phyloP scores from a whole-genome alignment of 1,140 invertebrate species.

The Chrysomallon squamiferum region DNA sequence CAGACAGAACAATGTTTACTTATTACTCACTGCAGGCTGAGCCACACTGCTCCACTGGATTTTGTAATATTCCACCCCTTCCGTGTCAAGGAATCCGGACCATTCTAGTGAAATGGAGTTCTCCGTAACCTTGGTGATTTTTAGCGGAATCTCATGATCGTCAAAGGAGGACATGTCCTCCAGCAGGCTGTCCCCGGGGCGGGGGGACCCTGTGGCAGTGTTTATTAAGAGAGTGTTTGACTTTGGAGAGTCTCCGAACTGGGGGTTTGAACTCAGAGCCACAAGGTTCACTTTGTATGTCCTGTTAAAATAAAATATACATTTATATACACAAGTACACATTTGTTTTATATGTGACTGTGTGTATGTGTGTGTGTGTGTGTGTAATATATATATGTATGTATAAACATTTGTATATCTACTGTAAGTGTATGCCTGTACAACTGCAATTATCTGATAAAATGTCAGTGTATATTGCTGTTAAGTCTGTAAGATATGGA shows the following conservation, averaged over 20 bases:
- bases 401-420: background rate
- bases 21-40: conserved; percentile 55
- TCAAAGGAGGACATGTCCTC: conserved; percentile 37
- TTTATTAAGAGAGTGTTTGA: conserved; percentile 56
- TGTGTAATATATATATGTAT: too few species aligned
- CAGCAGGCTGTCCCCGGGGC: conserved; percentile 18
- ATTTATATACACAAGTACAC: background rate
- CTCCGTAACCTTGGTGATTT: conserved; percentile 53
- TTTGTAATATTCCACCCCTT: conserved; percentile 54
- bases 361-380: too few species aligned
- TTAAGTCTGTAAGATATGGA: too few species aligned
- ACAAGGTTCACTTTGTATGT: conserved; percentile 59
- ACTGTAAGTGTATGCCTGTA: too few species aligned
- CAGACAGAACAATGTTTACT: too few species aligned
- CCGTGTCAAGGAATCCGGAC: conserved; percentile 51
- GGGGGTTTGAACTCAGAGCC: conserved; percentile 49
- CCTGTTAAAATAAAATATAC: conserved; percentile 30
- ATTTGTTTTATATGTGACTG: background rate
- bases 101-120: conserved; percentile 60
- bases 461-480: too few species aligned
- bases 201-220: conserved; percentile 38
- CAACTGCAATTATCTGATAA: too few species aligned
- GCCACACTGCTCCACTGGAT: conserved; percentile 62
- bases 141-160: conserved; percentile 53
- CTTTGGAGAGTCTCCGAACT: conserved; percentile 54